Evolutionary conservation across 2,797 vertebrate genomes (phyloP).

Genomic region (Centropyge bicolor): DNA sequence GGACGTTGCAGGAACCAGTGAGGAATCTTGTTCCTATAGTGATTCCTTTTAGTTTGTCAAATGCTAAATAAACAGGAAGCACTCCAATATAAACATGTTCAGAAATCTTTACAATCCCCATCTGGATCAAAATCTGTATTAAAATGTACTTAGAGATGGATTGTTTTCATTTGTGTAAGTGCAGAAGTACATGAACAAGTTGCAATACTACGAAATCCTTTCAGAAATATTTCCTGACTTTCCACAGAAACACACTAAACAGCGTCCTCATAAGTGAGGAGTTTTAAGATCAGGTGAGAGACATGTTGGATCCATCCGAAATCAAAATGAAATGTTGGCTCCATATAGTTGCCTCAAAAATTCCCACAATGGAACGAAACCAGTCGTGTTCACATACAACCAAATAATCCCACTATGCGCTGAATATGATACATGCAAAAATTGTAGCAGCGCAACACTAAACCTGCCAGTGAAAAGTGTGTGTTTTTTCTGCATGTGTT

Average conservation of each 20-base stretch:
- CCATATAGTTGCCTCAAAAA: neutral
- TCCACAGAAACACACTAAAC: no score
- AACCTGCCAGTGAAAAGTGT: constrained; percentile 20
- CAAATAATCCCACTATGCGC: neutral
- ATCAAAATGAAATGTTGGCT: neutral
- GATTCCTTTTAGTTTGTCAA: neutral
- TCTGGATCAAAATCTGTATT: no score
- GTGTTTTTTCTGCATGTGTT: constrained; percentile 14
- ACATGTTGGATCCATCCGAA: neutral
- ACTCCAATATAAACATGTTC: no score
- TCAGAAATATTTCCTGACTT: no score
- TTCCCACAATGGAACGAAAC: neutral
- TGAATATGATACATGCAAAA: no score
- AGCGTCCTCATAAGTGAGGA: neutral
- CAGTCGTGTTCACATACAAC: no score
- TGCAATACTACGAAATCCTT: no score
- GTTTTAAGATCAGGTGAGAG: neutral
- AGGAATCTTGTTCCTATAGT: neutral
- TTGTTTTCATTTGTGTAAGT: no score
- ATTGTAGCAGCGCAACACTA: neutral
- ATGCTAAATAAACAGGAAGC: no score
- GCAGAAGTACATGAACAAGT: no score
- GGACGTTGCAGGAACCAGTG: neutral
- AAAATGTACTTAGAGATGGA: neutral
- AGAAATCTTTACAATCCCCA: neutral